Evolutionary conservation across 2,113 vertebrate species (phyloP), one percentile per base, ranked within the genome.

Genomic region (Ascaphus truei): DNA sequence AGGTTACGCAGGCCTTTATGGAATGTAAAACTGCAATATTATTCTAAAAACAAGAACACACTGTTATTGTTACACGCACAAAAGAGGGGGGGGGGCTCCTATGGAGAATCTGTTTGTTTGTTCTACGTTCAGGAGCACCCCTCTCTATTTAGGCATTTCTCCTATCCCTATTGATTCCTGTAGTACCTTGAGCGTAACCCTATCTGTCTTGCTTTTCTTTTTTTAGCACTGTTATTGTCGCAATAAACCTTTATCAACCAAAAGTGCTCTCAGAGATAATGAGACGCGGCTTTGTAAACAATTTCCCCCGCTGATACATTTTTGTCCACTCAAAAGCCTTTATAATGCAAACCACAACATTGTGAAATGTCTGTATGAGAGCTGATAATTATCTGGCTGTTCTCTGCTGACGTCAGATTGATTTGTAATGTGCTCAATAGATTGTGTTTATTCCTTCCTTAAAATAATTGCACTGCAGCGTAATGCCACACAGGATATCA

Each of bases 271-370:
- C 1, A 22, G 20, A 47, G 18, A 47, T 9, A 33, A 43, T 18
- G 29, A 18, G 4, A 43, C 6, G 31, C n/a, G n/a, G n/a, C n/a
- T n/a, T n/a, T n/a, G 16, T 9, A 45, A 31, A 12, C n/a, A 43
- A 29, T 30, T 48, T 15, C 41, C 29, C 20, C 3, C 48, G 20
- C n/a, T 45, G 41, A 18, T 62, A 31, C 12, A 12, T 13, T 61
- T 11, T 18, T 33, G 41, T 62, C 23, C 45, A 20, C 29, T 34
- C 30, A 33, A n/a, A 62, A 48, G 29, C 18, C 48, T 33, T 22
- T 47, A 9, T 30, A 62, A 62, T 22, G 16, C 18, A 48, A 62
- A 33, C 41, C 60, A 62, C 60, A 62, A 48, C 29, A 62, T 48
- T 62, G 60, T 33, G 9, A 12, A 62, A 62, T 18, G 20, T 48